These are phyloP conservation scores for Drosophila biarmipes DNA, from an alignment of 1,140 invertebrate species.

Conservation along the genomic window DNA sequence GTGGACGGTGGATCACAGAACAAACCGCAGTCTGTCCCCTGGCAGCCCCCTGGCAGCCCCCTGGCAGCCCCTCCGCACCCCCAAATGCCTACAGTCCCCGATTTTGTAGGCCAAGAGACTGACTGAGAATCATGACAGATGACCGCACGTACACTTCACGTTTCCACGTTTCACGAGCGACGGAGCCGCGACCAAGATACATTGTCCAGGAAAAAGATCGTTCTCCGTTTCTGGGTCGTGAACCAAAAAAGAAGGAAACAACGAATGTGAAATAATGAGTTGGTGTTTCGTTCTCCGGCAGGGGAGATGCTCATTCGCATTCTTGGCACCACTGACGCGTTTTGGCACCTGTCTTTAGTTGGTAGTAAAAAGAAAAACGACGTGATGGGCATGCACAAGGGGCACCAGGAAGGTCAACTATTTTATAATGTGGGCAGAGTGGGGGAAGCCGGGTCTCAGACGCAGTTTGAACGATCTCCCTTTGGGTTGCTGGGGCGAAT, in stretches of 20 bases:
- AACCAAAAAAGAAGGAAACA: slow-evolving; percentile 49
- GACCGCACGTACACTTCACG: slow-evolving; percentile 75
- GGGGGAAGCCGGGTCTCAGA: background rate
- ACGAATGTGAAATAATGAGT: slow-evolving; percentile 79
- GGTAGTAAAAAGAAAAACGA: slow-evolving; percentile 40
- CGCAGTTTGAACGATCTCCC: background rate
- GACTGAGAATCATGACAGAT: slow-evolving; percentile 75
- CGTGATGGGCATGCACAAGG: slow-evolving; percentile 55
- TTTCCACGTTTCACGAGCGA: slow-evolving; percentile 49
- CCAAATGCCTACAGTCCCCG: background rate
- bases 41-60: background rate
- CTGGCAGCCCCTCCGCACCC: too few species aligned
- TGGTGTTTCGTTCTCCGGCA: slow-evolving; percentile 44
- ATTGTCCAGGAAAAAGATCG: slow-evolving; percentile 28
- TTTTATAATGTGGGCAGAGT: background rate
- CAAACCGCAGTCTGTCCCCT: background rate
- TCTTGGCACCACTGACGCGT: slow-evolving; percentile 5
- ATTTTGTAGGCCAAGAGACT: slow-evolving; percentile 67
- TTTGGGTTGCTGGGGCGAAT: background rate
- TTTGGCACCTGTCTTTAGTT: slow-evolving; percentile 33
- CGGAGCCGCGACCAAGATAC: slow-evolving; percentile 23
- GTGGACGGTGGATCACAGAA: slow-evolving; percentile 4
- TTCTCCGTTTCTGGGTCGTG: slow-evolving; percentile 72
- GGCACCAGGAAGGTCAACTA: slow-evolving; percentile 11
- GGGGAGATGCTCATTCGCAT: slow-evolving; percentile 18